Evolutionary conservation across 2,113 vertebrate genomes (phyloP), one percentile per base, ranked within the genome.

Genomic region (Heterocephalus glaber): DNA sequence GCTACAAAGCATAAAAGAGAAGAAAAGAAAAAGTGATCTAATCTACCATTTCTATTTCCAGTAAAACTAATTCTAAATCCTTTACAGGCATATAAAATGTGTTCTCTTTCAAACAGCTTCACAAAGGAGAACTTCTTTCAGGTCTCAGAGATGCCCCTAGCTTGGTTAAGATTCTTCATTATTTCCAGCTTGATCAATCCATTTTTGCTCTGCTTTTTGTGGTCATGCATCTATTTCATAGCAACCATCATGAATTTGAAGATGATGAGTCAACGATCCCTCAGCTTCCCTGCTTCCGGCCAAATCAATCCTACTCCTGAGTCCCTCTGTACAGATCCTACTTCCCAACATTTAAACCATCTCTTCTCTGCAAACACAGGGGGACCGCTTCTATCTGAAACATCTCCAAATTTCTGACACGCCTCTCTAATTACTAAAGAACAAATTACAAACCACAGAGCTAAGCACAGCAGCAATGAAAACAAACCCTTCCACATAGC

Each of bases 381-480:
- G 24, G 24, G 26, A 58, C 38, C 66, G 90, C 41, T 79, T 86
- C 74, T 92, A 58, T 92, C 74, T 94, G 47, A 90, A 95, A 89
- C 3, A 3, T 77, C 58, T 90, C 61, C 81, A 90, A 58, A 84
- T 38, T 70, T 79, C 77, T 91, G 35, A 12, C 66, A 30, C 41
- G 13, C 28, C 26, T 61, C 70, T 92, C 86, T 33, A 74, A 19
- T 61, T 85, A 84, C 35, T 20, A 26, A 88, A 52, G n/a, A 14
- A n/a, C 68, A 58, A 92, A 90, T 19, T 7, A 13, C 11, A 80
- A 20, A 13, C 61, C 47, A 60, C 76, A 26, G 41, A n/a, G 20
- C 68, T 80, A 70, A 83, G 66, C 68, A 49, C 35, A 30, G 16
- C 38, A 41, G 12, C 70, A 93, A 82, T 33, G 30, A 86, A 76